These are phyloP conservation scores for Pelochelys cantorii DNA, from an alignment of 2,797 vertebrate species.

Conservation along the genomic window DNA sequence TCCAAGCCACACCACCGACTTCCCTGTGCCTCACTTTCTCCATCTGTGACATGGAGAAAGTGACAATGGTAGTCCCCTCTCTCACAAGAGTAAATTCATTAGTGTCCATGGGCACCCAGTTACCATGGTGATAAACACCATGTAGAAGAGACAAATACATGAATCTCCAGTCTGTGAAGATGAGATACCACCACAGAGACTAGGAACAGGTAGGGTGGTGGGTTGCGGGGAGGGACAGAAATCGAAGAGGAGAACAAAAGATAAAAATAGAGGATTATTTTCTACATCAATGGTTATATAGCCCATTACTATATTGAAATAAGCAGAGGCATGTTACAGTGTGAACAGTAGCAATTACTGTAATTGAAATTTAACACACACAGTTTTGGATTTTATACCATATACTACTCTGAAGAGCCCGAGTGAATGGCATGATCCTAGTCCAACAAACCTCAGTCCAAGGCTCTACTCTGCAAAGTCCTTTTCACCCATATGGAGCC, in stretches of 20 bases:
- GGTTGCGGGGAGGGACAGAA: background rate
- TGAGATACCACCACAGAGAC: background rate
- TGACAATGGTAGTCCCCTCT: no score
- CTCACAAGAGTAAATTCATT: background rate
- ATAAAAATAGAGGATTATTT: slow-evolving; percentile 4
- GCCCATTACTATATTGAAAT: background rate
- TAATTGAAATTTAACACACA: background rate
- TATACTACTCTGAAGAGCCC: background rate
- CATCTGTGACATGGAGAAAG: background rate
- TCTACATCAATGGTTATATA: background rate
- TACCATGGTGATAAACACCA: background rate
- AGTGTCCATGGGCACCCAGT: background rate
- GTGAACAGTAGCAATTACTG: background rate
- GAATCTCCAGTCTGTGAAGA: background rate
- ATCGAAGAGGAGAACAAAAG: background rate
- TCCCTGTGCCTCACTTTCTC: background rate
- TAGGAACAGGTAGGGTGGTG: background rate
- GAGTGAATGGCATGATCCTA: background rate
- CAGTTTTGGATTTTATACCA: background rate
- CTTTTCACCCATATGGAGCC: background rate
- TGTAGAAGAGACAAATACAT: background rate
- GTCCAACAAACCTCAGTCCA: background rate
- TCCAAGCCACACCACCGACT: background rate
- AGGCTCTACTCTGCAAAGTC: background rate
- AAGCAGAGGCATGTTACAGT: background rate